Percentiles rank a stretch among this genome's conserved stretches.
Conservation (phyloP, 2,113 vertebrate genomes). For the Vulpes vulpes region DNA sequence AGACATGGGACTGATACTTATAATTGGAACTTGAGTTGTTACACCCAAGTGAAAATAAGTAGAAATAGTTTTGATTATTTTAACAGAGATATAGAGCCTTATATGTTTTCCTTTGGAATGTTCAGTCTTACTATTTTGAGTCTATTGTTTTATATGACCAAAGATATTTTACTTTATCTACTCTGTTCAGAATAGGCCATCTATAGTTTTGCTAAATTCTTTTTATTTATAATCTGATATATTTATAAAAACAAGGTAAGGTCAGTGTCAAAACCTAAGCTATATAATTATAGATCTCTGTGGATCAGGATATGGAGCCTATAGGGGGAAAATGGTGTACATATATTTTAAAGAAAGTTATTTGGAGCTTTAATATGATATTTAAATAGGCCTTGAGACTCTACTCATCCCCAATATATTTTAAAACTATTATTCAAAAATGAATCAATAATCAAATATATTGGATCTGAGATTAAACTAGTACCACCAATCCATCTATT, state of each 20-base stretch:
- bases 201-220: background rate
- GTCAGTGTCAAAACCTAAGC: background rate
- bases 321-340: background rate
- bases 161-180: background rate
- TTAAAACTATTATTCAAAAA: background rate
- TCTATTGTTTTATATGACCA: background rate
- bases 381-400: background rate
- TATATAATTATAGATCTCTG: background rate
- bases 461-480: background rate
- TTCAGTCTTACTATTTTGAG: background rate
- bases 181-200: background rate
- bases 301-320: background rate
- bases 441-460: background rate
- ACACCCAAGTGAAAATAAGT: background rate
- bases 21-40: background rate
- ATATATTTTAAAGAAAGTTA: background rate
- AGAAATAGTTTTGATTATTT: background rate
- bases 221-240: background rate
- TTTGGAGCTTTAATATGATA: background rate
- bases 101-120: background rate
- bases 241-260: background rate
- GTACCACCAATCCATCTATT: background rate
- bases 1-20: background rate
- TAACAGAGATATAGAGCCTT: background rate
- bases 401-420: background rate